Evolutionary conservation across 2,797 vertebrate genomes (phyloP), one percentile per base, ranked within the genome.

Genomic region (Crenuchus spilurus): DNA sequence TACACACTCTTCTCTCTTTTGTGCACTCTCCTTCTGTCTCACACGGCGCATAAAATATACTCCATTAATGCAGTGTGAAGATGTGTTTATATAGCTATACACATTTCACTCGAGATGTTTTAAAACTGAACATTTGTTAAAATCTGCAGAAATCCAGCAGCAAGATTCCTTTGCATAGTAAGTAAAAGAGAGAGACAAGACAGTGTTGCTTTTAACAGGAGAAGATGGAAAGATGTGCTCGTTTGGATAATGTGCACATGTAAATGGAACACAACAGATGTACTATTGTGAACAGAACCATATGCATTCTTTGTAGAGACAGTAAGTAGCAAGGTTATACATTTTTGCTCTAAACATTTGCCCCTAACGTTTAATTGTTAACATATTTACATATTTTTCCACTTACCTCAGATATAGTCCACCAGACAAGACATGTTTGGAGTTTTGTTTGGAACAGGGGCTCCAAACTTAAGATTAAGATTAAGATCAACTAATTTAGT

Each of bases 191-290:
- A 41, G 39, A 52, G n/a, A 28, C 31, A 54, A 85, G 75, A 76
- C 80, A 37, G 20, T 41, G 42, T 31, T 14, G 2, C 52, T 20
- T 65, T 46, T 55, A 42, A 42, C 24, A 3, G 42, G n/a, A 54
- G 39, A 41, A 39, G 51, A 51, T 48, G 51, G 41, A 35, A 65
- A 11, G 44, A 33, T 22, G 28, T 16, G 35, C 11, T 18, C 49
- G 3, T 51, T 51, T 24, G 2, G 22, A 52, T 26, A 52, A 26
- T 24, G 28, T 52, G 49, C 10, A 52, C 26, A 52, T 26, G 72
- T 77, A 52, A 2, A 57, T 81, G 81, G 80, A 83, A 70, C 87
- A 86, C 83, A 80, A 35, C 69, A 72, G 66, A 18, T 60, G 18
- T 39, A 2, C 2, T 8, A 28, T 28, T 16, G 4, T 4, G 20